Evolutionary conservation across 2,113 vertebrate genomes (phyloP).

Genomic region (Buteo buteo): DNA sequence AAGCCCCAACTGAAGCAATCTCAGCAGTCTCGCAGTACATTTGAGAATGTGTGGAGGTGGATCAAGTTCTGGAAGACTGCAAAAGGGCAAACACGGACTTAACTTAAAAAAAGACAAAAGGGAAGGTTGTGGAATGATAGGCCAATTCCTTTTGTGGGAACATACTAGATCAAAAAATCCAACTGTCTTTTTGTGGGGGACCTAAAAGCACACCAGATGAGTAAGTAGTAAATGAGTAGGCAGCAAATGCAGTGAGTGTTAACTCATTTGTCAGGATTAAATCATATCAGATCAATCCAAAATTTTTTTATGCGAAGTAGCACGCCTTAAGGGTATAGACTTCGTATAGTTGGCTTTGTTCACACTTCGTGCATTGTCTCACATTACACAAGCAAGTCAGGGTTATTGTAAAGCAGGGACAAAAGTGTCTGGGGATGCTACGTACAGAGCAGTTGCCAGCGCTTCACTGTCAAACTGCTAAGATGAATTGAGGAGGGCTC

Average conservation of each 20-base stretch:
- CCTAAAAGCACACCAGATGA: not conserved
- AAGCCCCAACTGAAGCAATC: not conserved
- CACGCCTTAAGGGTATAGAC: not conserved
- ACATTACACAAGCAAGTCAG: not conserved
- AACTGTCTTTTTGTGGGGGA: not conserved
- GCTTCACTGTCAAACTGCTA: not conserved
- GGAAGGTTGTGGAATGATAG: not conserved
- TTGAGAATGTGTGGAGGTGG: not conserved
- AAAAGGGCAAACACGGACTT: not conserved
- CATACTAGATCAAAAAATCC: not conserved
- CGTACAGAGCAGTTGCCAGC: not conserved
- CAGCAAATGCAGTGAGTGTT: constrained; percentile 11
- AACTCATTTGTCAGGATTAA: constrained; percentile 44
- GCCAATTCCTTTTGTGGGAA: not conserved
- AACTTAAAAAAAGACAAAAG: not conserved
- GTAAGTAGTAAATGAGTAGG: constrained; percentile 5
- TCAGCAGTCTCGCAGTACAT: not conserved
- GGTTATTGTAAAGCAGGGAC: not conserved
- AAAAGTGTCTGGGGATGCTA: not conserved
- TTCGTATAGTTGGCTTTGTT: not conserved
- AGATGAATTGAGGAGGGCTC: not conserved
- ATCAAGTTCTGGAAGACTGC: not conserved
- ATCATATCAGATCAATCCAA: constrained; percentile 30
- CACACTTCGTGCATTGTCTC: not conserved
- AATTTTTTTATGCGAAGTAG: not conserved